A percentile compares a stretch with the other conserved stretches of the same genome.
Conservation (phyloP, 2,797 vertebrate genomes). For the Cirrhinus mrigala region DNA sequence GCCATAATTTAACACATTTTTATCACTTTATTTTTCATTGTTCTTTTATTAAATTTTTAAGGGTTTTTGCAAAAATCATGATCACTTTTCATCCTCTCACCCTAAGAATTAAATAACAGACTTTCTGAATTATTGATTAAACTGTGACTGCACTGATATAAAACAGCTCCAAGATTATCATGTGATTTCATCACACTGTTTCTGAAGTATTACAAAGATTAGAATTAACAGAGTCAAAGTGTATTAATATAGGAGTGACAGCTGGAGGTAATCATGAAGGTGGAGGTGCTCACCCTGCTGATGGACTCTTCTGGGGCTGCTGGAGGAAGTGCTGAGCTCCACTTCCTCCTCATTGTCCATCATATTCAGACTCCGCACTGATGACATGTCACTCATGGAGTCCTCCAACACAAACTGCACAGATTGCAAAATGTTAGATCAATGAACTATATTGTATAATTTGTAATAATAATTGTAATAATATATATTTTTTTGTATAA, state of each 20-base stretch:
- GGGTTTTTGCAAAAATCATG: not conserved
- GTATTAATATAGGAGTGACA: no score
- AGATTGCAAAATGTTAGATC: not conserved
- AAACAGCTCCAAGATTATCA: not conserved
- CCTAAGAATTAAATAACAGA: not conserved
- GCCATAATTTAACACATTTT: no score
- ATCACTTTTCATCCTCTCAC: not conserved
- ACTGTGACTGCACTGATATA: not conserved
- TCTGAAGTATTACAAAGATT: not conserved
- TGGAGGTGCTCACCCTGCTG: slow-evolving; percentile 63
- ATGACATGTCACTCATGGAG: slow-evolving; percentile 72
- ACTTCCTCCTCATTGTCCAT: slow-evolving; percentile 68
- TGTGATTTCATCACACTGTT: not conserved
- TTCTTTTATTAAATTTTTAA: not conserved
- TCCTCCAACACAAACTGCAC: slow-evolving; percentile 68
- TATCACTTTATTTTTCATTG: not conserved
- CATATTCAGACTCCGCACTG: slow-evolving; percentile 67
- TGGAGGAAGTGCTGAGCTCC: slow-evolving; percentile 59
- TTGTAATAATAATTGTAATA: no score
- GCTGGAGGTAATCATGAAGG: no score
- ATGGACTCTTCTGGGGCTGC: slow-evolving; percentile 55
- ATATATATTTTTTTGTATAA: no score
- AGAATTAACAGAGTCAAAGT: not conserved
- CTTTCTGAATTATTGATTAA: not conserved
- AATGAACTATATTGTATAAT: no score